These are phyloP conservation scores for Leptodactylus fuscus DNA, from an alignment of 2,113 vertebrate species.

Conservation along the genomic window DNA sequence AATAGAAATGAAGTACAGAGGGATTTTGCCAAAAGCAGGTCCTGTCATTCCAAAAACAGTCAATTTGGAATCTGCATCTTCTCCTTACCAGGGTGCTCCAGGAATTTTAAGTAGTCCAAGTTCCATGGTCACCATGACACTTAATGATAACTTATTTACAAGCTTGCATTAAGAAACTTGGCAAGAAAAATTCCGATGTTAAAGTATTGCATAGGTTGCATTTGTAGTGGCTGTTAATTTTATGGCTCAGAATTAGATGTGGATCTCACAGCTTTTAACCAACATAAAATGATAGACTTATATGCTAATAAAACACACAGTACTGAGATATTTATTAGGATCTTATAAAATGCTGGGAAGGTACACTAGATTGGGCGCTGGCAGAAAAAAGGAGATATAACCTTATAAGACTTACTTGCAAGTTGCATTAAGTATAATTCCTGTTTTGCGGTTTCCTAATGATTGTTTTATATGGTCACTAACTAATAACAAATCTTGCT, in stretches of 20 bases:
- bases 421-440: neutral
- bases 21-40: neutral
- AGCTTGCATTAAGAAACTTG: neutral
- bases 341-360: neutral
- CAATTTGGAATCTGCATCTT: neutral
- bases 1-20: no score
- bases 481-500: no score
- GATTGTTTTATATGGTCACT: no score
- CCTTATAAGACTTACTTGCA: neutral
- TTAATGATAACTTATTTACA: neutral
- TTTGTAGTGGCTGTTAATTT: slow-evolving; percentile 1
- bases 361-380: neutral
- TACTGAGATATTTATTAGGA: neutral
- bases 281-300: slow-evolving; percentile 16
- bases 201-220: slow-evolving; percentile 13
- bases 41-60: neutral
- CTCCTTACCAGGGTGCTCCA: neutral
- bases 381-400: neutral
- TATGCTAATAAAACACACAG: neutral
- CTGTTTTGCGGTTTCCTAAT: neutral
- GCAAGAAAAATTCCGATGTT: neutral
- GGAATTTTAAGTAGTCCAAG: neutral
- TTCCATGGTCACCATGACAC: neutral
- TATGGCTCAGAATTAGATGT: slow-evolving; percentile 14
- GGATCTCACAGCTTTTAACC: slow-evolving; percentile 4